These are phyloP conservation scores for Xenops minutus DNA, from an alignment of 2,797 vertebrate genomes.

Conservation along the genomic window DNA sequence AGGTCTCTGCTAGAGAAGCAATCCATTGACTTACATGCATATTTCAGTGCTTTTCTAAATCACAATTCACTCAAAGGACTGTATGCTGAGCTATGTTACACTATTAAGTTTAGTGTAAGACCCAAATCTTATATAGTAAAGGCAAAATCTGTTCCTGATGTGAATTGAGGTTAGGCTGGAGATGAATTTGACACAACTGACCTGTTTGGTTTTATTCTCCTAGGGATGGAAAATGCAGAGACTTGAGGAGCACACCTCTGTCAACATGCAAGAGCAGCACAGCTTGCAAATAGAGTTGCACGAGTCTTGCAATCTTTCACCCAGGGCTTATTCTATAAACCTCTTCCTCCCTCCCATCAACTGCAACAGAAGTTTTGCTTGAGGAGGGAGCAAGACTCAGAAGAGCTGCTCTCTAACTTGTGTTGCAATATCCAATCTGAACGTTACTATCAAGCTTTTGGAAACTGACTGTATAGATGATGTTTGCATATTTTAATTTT, in stretches of 20 bases:
- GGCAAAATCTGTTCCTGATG: neutral
- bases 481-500: conserved; percentile 51
- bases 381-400: conserved; percentile 23
- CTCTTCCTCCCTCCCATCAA: conserved; percentile 24
- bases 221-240: neutral
- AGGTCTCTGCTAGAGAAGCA: neutral
- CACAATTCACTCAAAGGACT: conserved; percentile 20
- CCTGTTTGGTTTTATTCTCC: neutral
- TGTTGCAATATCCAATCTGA: conserved; percentile 57
- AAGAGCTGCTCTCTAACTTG: neutral
- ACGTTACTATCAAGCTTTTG: conserved; percentile 48
- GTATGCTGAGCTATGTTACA: neutral
- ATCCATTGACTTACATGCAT: neutral
- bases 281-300: neutral
- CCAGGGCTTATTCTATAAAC: conserved; percentile 29
- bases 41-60: conserved; percentile 50
- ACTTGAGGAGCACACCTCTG: neutral
- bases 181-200: conserved; percentile 9
- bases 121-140: neutral
- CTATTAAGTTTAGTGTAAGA: neutral
- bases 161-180: neutral
- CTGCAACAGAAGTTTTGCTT: conserved; percentile 19
- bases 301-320: neutral
- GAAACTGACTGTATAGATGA: conserved; percentile 32
- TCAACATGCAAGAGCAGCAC: neutral